A percentile compares a stretch with the other conserved stretches of the same genome.
phyloP scores from a whole-genome alignment of 2,888 invertebrate species.

The Rhamphomyia laevipes region DNA sequence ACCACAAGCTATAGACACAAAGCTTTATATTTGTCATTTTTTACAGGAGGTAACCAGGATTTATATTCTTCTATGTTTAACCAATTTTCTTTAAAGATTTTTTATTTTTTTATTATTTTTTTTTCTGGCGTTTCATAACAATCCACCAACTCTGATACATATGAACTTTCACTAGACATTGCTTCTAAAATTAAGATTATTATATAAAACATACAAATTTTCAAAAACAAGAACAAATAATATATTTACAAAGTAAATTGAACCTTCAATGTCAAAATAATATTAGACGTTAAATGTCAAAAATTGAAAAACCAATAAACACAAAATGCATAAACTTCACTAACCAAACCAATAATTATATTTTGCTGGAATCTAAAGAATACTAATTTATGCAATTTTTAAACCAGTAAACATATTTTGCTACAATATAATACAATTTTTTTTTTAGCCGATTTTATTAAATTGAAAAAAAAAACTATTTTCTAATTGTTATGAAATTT shows the following conservation, averaged over 20 bases:
- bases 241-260: not conserved
- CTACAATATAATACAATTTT: not conserved
- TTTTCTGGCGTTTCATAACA: not conserved
- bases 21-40: not conserved
- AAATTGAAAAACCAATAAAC: too few relatives aligned
- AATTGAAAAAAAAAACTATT: not conserved
- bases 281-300: not conserved
- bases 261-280: too few relatives aligned
- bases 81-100: not conserved
- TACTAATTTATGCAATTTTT: too few relatives aligned
- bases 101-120: not conserved
- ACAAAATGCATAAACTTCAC: not conserved
- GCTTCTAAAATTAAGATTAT: not conserved
- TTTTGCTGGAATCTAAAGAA: not conserved
- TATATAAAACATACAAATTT: not conserved
- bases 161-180: not conserved
- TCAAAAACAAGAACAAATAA: too few relatives aligned
- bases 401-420: too few relatives aligned
- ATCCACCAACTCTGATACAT: not conserved
- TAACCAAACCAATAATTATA: not conserved
- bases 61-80: not conserved
- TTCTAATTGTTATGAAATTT: not conserved
- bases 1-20: not conserved
- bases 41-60: not conserved
- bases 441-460: not conserved